Base-by-base conservation (phyloP, 92 coral and sea anemone species). In the Bergia puertoricense region DNA sequence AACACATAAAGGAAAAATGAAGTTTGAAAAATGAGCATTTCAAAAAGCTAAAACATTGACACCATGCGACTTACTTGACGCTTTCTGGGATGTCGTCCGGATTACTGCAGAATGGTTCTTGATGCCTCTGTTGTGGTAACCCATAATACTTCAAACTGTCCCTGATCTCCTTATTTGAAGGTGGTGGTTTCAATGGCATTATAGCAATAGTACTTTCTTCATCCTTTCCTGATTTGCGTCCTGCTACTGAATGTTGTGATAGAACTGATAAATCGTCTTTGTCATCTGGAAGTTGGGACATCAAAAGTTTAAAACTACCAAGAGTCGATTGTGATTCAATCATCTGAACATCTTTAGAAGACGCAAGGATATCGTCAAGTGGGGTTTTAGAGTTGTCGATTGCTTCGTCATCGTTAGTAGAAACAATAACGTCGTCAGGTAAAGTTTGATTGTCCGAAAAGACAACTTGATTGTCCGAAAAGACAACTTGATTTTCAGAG, bases 31-130 rank as follows among this genome's bases (percentile, higher is more conserved):
- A 41, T 40, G 22, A 3, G 82, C 8, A 10, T 38, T 46, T 68
- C n/a, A 38, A 56, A 46, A 51, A 14, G 11, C 66, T 15, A 87
- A 87, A 45, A 22, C 6, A 1, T 16, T 30, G 59, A 38, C 5
- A 41, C 54, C 46, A 48, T 0, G 22, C 50, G 10, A 86, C 93
- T 85, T 74, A 95, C 99, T 96, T 91, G 23, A 94, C 81, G 85
- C 15, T 80, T 67, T 91, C 91, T 67, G 99, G 99, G 78, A 94
- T 85, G 86, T 97, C 99, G 88, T 93, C 94, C 69, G 99, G 98
- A 69, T 97, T 86, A 48, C 99, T 94, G 79, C 96, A 97, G 77
- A 94, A 97, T n/a, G 99, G 97, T 82, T 81, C 82, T 82, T 94
- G 95, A 76, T 97, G 92, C 71, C 93, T 90, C 86, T 94, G 89